These are phyloP conservation scores for Danionella dracula DNA, from an alignment of 2,797 vertebrate species.

Conservation along the genomic window DNA sequence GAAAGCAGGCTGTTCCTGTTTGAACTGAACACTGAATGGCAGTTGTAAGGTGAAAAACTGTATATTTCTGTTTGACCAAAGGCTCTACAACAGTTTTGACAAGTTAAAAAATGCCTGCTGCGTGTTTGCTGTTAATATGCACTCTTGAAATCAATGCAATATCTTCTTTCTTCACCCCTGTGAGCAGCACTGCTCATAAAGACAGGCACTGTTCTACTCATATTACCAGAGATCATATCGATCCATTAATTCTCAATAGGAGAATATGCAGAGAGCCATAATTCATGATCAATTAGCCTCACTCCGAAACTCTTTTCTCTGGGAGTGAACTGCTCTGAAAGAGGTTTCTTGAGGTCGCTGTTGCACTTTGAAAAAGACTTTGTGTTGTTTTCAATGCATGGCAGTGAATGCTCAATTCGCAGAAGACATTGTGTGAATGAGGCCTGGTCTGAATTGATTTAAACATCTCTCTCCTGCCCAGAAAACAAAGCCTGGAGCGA, in stretches of 20 bases:
- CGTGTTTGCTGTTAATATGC: slow-evolving; percentile 6
- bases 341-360: not conserved
- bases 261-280: slow-evolving; percentile 26
- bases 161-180: slow-evolving; percentile 9
- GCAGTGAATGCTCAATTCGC: not conserved
- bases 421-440: not conserved
- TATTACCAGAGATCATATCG: slow-evolving; percentile 27
- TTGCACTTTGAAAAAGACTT: slow-evolving; percentile 16
- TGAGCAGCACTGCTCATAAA: not conserved
- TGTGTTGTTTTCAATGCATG: slow-evolving; percentile 1
- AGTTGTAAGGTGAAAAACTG: no score
- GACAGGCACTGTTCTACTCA: not conserved
- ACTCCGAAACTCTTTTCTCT: not conserved
- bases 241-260: slow-evolving; percentile 37
- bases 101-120: slow-evolving; percentile 17
- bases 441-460: slow-evolving; percentile 4
- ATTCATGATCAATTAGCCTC: slow-evolving; percentile 37
- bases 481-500: not conserved
- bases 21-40: no score
- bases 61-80: no score
- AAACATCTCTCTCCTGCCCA: not conserved
- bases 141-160: slow-evolving; percentile 26
- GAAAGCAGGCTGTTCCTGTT: no score
- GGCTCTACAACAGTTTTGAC: slow-evolving; percentile 5
- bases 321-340: not conserved